Percentiles rank a stretch among this genome's conserved stretches.
phyloP scores from a whole-genome alignment of 2,113 vertebrate genomes.

The Anoplopoma fimbria region DNA sequence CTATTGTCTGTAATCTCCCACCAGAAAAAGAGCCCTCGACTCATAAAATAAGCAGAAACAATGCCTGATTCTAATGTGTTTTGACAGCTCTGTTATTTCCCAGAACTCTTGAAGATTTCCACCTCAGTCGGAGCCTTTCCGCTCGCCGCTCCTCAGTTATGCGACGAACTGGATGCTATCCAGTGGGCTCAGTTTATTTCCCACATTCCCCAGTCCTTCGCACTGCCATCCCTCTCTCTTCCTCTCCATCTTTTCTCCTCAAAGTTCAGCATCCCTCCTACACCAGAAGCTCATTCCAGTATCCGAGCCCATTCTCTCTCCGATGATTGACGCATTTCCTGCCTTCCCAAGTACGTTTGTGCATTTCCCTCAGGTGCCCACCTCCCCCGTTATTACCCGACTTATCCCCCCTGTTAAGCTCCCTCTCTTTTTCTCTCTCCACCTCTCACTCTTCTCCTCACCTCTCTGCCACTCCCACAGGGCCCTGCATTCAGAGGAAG shows the following conservation, averaged over 20 bases:
- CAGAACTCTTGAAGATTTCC: constrained; percentile 12
- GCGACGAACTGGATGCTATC: constrained; percentile 17
- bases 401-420: constrained; percentile 44
- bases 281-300: constrained; percentile 1
- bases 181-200: neutral
- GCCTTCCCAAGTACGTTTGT: neutral
- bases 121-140: neutral
- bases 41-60: constrained; percentile 35
- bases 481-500: constrained; percentile 40
- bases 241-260: constrained; percentile 1
- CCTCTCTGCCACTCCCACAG: constrained; percentile 40
- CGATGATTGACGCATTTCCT: constrained; percentile 27
- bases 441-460: constrained; percentile 34
- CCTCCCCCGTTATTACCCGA: neutral
- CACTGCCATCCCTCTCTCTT: neutral
- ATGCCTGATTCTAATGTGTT: constrained; percentile 24
- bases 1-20: constrained; percentile 20
- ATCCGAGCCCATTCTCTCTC: constrained; percentile 4
- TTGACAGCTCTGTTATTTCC: constrained; percentile 42
- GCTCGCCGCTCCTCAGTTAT: neutral
- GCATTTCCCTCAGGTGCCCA: constrained; percentile 5
- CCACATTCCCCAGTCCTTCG: constrained; percentile 8
- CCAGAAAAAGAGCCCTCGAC: neutral
- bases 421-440: constrained; percentile 8
- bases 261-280: constrained; percentile 2